Evolutionary conservation across 64 coral and sea anemone genomes (phyloP), one percentile per base, ranked within the genome.

Genomic region (Porites australiensis): DNA sequence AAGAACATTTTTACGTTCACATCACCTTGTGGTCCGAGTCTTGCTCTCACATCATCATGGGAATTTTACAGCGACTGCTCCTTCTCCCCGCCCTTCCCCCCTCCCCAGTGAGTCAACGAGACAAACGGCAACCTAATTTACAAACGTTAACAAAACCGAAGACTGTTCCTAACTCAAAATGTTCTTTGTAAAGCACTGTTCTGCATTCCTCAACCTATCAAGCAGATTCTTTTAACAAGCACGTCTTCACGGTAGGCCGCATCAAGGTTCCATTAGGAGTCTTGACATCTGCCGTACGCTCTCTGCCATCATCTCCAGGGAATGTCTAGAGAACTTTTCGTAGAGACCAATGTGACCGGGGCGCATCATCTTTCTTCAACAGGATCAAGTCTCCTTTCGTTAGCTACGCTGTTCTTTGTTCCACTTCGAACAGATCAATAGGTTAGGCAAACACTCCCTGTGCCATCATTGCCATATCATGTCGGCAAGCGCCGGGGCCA

Each of bases 391-490:
- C 50, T 0, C 88, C 88, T 19, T 59, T 54, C 51, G 47, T 2
- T 91, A 58, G 15, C 91, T 95, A 6, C 48, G 47, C 44, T 77
- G 14, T 18, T 86, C 43, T 6, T 70, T 21, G 19, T 82, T 70
- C 93, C 88, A 91, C 43, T 95, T 95, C 6, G 55, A 49, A 46
- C 93, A 50, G 5, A n/a, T 14, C 15, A 23, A 2, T 4, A 94
- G 45, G 8, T 2, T 75, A 4, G 92, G 77, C 52, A 91, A 16
- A 5, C 90, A 90, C 27, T 95, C 93, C 18, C 52, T 55, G 5
- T 23, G 84, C 91, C 91, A 93, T 11, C 84, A 15, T 5, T 45
- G 60, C 84, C 91, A 93, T 21, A 93, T 60, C 86, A 89, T 74
- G 43, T 65, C 77, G 10, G 69, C 67, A 3, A 89, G 4, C 5